Base-by-base conservation (phyloP, 2,888 invertebrate genomes). In the Leucania comma region DNA sequence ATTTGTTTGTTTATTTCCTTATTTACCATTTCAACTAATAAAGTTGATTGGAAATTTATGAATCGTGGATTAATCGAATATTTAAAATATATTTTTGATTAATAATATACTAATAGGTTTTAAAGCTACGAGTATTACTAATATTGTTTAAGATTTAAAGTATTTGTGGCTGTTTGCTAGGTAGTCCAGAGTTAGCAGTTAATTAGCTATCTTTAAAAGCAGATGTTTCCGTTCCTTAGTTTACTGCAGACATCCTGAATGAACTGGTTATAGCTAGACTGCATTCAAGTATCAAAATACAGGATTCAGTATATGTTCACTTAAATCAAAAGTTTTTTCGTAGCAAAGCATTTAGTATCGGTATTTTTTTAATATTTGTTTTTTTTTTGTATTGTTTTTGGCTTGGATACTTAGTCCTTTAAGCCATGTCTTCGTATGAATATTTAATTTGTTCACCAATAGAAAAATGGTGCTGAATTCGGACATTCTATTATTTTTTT, bases 1-100 rank as follows among this genome's bases (percentile, higher is more conserved):
- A 68, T 66, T 66, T 59, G 38, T n/a, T 35, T 62, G 54, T 68
- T 71, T 66, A 38, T 75, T 80, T 79, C 65, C 66, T 72, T 58
- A 56, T 74, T 59, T 29, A 32, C 53, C 12, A 32, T 62, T 48
- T 42, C 22, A 77, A 32, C 12, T n/a, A 38, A 9, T 22, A 50
- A 48, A 53, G 17, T 57, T 61, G 48, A 67, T 66, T 54, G 46
- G 3, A 24, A 57, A 29, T 46, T 0, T n/a, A 46, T 32, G 12
- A 22, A 22, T 75, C 14, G 26, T 50, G 46, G 14, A 38, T 14
- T 42, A 17, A 42, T 42, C 6, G 1, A 17, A 42, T 20, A 42
- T 17, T 20, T 35, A 42, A 17, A 42, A 42, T 5, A 42, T 6
- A 17, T 42, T 20, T 42, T 42, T 42, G 42, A 42, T 5, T 42